Evolutionary conservation across 1,140 invertebrate species (phyloP).

Genomic region (Heterodera carotae): DNA sequence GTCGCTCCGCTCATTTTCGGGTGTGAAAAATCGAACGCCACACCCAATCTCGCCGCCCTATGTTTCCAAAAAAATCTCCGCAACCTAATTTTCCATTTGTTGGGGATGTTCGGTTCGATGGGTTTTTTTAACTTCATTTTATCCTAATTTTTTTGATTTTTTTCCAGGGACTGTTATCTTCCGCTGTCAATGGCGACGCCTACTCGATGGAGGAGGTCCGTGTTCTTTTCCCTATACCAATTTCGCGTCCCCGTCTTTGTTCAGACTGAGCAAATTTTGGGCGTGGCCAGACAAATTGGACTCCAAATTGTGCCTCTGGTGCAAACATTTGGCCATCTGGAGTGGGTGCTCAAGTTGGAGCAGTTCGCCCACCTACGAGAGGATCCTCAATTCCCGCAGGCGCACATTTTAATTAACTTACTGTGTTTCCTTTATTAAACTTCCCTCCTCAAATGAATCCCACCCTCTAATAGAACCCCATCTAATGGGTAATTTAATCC

Average conservation of each 20-base stretch:
- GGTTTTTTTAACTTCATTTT: conserved; percentile 73
- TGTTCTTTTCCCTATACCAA: conserved; percentile 68
- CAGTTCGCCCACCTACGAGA: conserved; percentile 69
- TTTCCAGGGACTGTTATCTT: conserved; percentile 75
- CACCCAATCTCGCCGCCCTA: too few species aligned
- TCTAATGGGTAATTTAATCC: too few species aligned
- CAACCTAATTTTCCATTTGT: background rate
- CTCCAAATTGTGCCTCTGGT: conserved; percentile 86
- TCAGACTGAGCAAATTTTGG: conserved; percentile 25
- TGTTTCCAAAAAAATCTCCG: too few species aligned
- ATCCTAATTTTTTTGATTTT: background rate
- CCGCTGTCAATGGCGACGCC: conserved; percentile 76
- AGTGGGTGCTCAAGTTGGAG: conserved; percentile 68
- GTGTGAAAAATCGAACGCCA: too few species aligned
- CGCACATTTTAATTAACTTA: conserved; percentile 1
- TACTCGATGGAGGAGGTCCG: conserved; percentile 76
- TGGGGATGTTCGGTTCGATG: background rate
- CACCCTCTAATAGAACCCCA: too few species aligned
- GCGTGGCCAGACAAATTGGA: conserved; percentile 71
- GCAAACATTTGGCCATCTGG: conserved; percentile 92
- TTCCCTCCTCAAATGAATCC: too few species aligned
- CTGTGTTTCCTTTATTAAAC: too few species aligned
- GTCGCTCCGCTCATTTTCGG: too few species aligned
- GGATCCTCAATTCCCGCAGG: conserved; percentile 67
- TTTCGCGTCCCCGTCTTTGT: background rate